Evolutionary conservation across 2,888 invertebrate genomes (phyloP), one percentile per base, ranked within the genome.

Genomic region (Metallyticus violacea): DNA sequence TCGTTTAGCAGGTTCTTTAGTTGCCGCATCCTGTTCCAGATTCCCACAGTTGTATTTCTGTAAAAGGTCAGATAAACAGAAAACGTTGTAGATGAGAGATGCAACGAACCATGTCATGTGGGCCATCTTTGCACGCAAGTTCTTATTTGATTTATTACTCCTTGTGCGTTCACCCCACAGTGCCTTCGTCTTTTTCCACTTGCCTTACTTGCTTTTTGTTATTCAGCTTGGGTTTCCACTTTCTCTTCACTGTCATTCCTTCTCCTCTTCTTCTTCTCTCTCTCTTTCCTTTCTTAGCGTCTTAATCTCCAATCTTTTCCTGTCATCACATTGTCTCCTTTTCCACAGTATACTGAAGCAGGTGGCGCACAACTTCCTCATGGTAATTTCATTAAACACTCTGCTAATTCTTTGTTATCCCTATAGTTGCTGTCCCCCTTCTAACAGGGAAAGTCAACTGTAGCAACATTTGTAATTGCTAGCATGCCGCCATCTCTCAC

Each of bases 291-390:
- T 25, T 15, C 27, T 26, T 29, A 26, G 26, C 77, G 27, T 83
- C 83, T 76, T 76, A 83, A 77, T 83, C 83, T 77, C 29, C 83
- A 62, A 62, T 29, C 83, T 83, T 29, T 83, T 83, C 77, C 83
- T 83, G 83, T 83, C 83, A 77, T 83, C 83, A 77, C 27, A 15
- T 28, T 27, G 27, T 25, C 77, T 27, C 30, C 26, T 25, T 40
- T 7, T 15, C 76, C 26, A 15, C 15, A 0, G 40, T 62, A 62
- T 62, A 62, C n/a, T n/a, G n/a, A n/a, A n/a, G n/a, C 40, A 62
- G 40, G 40, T 15, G 40, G 15, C 9, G 40, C 40, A 15, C 40
- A 62, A 62, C 2, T 62, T 62, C 15, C 40, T 62, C 40, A 62
- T 62, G 40, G 40, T 62, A 62, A 62, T 62, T 62, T 62, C 40